phyloP scores from a whole-genome alignment of 1,140 invertebrate genomes.

The Triops cancriformis region DNA sequence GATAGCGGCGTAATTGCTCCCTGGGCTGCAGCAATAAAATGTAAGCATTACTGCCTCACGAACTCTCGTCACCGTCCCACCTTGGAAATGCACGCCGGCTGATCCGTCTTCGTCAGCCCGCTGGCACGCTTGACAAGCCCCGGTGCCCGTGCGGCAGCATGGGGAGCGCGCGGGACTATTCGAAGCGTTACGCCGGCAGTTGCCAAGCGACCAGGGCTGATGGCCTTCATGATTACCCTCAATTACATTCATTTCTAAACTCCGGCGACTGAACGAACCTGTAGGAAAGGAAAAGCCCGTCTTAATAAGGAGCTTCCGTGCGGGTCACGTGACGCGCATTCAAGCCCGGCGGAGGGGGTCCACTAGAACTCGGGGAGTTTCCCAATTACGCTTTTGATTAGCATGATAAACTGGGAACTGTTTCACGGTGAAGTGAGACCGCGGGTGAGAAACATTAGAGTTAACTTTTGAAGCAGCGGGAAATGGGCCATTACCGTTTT shows the following conservation, averaged over 20 bases:
- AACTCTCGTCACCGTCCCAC: background rate
- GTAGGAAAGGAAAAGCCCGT: background rate
- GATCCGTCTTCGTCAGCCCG: background rate
- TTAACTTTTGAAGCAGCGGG: background rate
- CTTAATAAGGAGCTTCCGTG: slow-evolving; percentile 9
- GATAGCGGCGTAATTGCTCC: background rate
- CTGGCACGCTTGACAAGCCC: background rate
- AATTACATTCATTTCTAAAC: background rate
- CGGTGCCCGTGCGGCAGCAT: background rate
- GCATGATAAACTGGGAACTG: background rate
- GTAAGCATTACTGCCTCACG: background rate
- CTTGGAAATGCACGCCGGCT: background rate
- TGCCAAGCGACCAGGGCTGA: background rate
- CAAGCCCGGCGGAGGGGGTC: background rate
- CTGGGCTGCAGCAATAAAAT: background rate
- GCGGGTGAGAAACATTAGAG: background rate
- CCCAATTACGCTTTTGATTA: slow-evolving; percentile 14
- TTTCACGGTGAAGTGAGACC: background rate
- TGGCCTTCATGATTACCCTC: slow-evolving; percentile 8
- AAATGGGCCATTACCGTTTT: slow-evolving; percentile 1
- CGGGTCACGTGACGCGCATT: slow-evolving; percentile 2
- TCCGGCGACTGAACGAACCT: background rate
- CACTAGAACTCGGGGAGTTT: background rate
- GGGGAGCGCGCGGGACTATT: background rate
- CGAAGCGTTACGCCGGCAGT: background rate